These are phyloP conservation scores for Vulpes lagopus DNA, from an alignment of 2,113 vertebrate genomes.

Conservation along the genomic window DNA sequence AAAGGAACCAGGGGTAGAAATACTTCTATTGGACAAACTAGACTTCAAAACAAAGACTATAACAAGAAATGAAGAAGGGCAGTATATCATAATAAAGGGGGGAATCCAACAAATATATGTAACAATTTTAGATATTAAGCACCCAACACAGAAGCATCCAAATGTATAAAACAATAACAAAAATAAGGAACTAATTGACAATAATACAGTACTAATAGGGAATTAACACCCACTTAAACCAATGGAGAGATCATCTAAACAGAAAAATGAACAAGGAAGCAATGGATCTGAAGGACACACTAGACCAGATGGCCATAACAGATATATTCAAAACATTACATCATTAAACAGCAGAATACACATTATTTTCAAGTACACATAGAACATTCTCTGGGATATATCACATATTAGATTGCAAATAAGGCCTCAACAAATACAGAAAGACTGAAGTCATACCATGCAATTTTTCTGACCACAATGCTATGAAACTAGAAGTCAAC, in stretches of 20 bases:
- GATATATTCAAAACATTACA: not conserved
- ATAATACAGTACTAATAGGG: not conserved
- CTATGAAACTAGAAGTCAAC: not conserved
- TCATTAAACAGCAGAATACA: not conserved
- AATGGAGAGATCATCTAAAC: not conserved
- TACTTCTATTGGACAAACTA: not conserved
- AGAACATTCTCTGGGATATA: not conserved
- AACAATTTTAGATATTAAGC: not conserved
- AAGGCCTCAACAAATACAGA: not conserved
- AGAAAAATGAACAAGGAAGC: not conserved
- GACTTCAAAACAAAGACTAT: not conserved
- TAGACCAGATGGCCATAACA: not conserved
- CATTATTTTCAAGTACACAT: not conserved
- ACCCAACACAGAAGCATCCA: not conserved
- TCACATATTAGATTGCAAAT: not conserved
- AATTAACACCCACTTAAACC: not conserved
- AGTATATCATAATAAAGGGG: not conserved
- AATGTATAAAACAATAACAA: not conserved
- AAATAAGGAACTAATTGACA: not conserved
- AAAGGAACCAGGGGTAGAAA: not conserved
- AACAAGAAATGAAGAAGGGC: not conserved
- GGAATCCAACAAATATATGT: not conserved
- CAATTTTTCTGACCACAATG: not conserved
- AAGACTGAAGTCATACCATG: not conserved
- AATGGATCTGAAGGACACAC: not conserved